phyloP scores from a whole-genome alignment of 2,888 invertebrate genomes.

The Ochlodes sylvanus region DNA sequence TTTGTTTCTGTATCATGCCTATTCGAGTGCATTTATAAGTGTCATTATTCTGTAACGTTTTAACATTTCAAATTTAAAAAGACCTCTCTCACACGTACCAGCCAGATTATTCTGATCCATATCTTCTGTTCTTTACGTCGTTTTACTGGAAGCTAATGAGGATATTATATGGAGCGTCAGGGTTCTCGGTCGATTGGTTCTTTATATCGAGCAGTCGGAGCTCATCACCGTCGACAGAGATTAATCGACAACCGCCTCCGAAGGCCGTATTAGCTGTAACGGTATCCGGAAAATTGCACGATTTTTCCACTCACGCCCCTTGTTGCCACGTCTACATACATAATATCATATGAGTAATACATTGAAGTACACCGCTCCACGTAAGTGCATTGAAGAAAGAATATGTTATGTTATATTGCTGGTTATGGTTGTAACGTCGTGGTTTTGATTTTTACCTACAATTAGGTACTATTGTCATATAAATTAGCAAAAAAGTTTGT shows the following conservation, averaged over 20 bases:
- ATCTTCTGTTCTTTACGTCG: slow-evolving; percentile 43
- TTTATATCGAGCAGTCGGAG: slow-evolving; percentile 67
- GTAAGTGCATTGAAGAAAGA: not conserved
- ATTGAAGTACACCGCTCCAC: slow-evolving; percentile 50
- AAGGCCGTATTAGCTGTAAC: slow-evolving; percentile 79
- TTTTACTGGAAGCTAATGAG: slow-evolving; percentile 54
- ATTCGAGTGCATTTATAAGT: slow-evolving; percentile 63
- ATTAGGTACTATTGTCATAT: too few species aligned
- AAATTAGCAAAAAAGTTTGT: too few species aligned
- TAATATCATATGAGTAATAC: slow-evolving; percentile 64
- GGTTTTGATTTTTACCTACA: too few species aligned
- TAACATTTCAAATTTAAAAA: slow-evolving; percentile 56
- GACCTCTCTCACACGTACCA: slow-evolving; percentile 55
- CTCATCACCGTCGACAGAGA: slow-evolving; percentile 78
- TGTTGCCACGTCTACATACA: slow-evolving; percentile 70
- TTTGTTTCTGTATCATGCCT: slow-evolving; percentile 53
- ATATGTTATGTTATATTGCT: not conserved
- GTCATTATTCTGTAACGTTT: slow-evolving; percentile 56
- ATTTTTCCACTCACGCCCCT: slow-evolving; percentile 75
- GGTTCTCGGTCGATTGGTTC: slow-evolving; percentile 63
- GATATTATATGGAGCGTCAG: slow-evolving; percentile 57
- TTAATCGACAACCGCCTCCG: slow-evolving; percentile 74
- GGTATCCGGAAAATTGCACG: slow-evolving; percentile 80
- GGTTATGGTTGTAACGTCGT: not conserved
- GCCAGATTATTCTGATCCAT: slow-evolving; percentile 54